A percentile compares a stretch with the other conserved stretches of the same genome.
These are phyloP conservation scores for Actenoides lindsayi DNA, from an alignment of 2,113 vertebrate genomes.

Conservation along the genomic window DNA sequence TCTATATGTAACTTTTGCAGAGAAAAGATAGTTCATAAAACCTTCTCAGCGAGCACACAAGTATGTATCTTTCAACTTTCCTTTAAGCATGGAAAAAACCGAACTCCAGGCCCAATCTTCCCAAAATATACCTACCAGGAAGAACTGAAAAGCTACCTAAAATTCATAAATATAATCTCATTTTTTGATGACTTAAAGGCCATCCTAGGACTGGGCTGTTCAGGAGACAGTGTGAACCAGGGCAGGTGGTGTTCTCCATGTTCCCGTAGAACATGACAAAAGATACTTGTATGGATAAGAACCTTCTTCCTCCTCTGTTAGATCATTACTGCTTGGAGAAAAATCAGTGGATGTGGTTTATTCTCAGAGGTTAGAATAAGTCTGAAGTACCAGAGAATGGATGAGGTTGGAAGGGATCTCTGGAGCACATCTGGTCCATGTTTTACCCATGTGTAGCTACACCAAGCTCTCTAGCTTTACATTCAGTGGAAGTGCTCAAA, in stretches of 20 bases:
- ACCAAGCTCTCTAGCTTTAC: not conserved
- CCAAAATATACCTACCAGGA: not conserved
- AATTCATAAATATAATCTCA: not conserved
- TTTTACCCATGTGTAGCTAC: too few species aligned
- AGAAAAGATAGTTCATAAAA: not conserved
- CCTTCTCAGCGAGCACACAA: not conserved
- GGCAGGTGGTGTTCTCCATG: accelerated
- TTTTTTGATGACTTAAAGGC: not conserved
- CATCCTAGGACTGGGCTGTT: not conserved
- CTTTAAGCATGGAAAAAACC: not conserved
- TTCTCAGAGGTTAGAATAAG: not conserved
- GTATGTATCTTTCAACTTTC: not conserved
- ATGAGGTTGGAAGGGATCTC: not conserved
- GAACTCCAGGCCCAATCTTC: not conserved
- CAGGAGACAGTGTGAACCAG: not conserved
- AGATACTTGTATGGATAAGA: not conserved
- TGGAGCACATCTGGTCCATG: not conserved
- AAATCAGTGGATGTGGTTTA: not conserved
- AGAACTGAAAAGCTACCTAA: not conserved
- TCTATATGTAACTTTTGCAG: not conserved
- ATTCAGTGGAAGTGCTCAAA: not conserved
- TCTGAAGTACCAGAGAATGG: not conserved
- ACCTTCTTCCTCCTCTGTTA: not conserved
- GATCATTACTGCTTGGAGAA: not conserved
- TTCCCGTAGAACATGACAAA: not conserved